A percentile compares a stretch with the other conserved stretches of the same genome.
Evolutionary conservation across 2,888 invertebrate genomes (phyloP).

Genomic region (Lasius fuliginosus): DNA sequence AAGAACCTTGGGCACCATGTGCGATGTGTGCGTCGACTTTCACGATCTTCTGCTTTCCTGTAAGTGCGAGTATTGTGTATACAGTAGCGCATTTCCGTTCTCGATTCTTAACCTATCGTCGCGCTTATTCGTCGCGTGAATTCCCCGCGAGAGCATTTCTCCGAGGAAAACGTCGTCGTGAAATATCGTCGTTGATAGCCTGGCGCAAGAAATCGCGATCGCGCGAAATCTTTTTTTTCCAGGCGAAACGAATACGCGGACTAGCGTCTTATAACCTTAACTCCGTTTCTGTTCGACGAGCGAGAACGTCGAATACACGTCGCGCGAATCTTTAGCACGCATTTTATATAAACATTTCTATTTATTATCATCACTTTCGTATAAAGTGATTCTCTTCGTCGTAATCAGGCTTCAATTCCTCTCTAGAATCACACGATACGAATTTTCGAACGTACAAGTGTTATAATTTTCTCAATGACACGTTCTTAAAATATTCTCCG

Average conservation of each 20-base stretch:
- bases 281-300: neutral
- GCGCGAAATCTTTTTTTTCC: too few species aligned
- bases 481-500: neutral
- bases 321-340: neutral
- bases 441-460: neutral
- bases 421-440: neutral
- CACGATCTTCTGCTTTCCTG: slow-evolving; percentile 95
- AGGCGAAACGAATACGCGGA: neutral
- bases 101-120: slow-evolving; percentile 68
- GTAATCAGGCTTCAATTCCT: neutral
- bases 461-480: neutral
- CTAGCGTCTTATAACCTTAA: slow-evolving; percentile 39
- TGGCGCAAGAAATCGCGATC: neutral
- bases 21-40: slow-evolving; percentile 98
- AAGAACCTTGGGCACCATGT: slow-evolving; percentile 88
- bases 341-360: neutral
- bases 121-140: neutral
- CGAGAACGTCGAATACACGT: neutral
- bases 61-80: slow-evolving; percentile 87
- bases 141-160: neutral
- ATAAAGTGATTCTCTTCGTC: neutral
- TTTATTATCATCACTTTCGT: neutral
- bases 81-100: slow-evolving; percentile 60
- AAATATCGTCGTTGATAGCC: too few species aligned
- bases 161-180: neutral